phyloP scores from a whole-genome alignment of 2,797 vertebrate species.

The Chelon auratus region DNA sequence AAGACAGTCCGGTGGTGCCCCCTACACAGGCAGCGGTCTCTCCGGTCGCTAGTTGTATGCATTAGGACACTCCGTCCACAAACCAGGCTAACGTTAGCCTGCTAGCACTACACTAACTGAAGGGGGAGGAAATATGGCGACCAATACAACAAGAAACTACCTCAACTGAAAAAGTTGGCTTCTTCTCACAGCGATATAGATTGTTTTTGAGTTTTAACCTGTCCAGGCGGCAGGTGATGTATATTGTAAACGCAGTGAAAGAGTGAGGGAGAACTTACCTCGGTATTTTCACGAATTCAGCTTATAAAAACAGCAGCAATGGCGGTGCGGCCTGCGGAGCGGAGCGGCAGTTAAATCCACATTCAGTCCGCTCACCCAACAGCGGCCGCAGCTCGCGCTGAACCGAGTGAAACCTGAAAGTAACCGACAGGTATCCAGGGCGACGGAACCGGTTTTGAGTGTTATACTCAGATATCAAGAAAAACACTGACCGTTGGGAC shows the following conservation, averaged over 20 bases:
- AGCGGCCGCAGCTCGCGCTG: constrained; percentile 66
- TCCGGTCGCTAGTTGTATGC: constrained; percentile 10
- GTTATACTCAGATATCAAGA: constrained; percentile 4
- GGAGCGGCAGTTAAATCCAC: constrained; percentile 79
- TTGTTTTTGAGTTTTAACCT: not conserved
- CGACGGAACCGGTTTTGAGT: constrained; percentile 51
- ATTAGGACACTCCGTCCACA: constrained; percentile 70
- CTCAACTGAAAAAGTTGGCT: constrained; percentile 29
- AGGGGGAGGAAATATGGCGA: constrained; percentile 91
- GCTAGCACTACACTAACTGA: constrained; percentile 47
- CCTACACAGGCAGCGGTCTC: constrained; percentile 5
- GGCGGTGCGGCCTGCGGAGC: constrained; percentile 83
- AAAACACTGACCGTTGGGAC: constrained; percentile 16
- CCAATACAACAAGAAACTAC: constrained; percentile 86
- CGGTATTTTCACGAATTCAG: constrained; percentile 62
- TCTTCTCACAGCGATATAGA: not conserved
- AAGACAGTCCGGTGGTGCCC: constrained; percentile 9
- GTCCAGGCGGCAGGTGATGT: rapidly evolving
- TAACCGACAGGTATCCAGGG: constrained; percentile 70
- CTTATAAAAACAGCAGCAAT: constrained; percentile 78
- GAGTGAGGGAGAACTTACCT: constrained; percentile 60
- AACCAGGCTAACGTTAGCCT: constrained; percentile 60
- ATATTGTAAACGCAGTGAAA: not conserved
- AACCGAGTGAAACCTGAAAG: constrained; percentile 39
- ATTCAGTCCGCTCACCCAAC: constrained; percentile 75